Conservation (phyloP, 2,888 invertebrate genomes). For the Rhingia rostrata region DNA sequence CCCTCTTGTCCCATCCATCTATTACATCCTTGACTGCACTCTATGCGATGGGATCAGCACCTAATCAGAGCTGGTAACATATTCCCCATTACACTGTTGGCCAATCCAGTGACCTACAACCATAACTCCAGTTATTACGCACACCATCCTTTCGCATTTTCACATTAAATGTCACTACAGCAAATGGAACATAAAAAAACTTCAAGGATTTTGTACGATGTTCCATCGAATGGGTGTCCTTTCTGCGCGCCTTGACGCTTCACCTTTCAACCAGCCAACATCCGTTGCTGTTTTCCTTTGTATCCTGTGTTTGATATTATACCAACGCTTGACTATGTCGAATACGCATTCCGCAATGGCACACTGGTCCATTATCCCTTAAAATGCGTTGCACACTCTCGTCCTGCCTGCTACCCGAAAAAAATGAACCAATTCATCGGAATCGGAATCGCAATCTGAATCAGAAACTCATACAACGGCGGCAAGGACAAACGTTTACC, state of each 20-base stretch:
- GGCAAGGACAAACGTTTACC: constrained; percentile 43
- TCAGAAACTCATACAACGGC: constrained; percentile 26
- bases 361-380: neutral
- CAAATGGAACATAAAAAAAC: constrained; percentile 20
- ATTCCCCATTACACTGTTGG: neutral
- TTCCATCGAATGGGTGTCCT: constrained; percentile 5
- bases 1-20: neutral
- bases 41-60: neutral
- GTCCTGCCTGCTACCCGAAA: neutral
- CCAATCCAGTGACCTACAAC: constrained; percentile 17
- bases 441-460: constrained; percentile 41
- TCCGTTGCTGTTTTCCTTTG: neutral
- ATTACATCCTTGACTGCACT: neutral
- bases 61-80: neutral
- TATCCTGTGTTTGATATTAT: neutral
- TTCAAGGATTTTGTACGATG: neutral
- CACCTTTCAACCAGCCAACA: constrained; percentile 25
- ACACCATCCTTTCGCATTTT: neutral
- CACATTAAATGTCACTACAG: neutral
- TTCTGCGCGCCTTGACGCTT: constrained; percentile 32
- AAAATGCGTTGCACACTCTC: constrained; percentile 3
- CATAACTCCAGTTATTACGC: constrained; percentile 5
- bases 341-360: constrained; percentile 20
- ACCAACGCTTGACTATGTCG: neutral
- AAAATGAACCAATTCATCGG: constrained; percentile 19